Evolutionary conservation across 2,888 invertebrate species (phyloP).

Genomic region (Drosophila maculinotata): DNA sequence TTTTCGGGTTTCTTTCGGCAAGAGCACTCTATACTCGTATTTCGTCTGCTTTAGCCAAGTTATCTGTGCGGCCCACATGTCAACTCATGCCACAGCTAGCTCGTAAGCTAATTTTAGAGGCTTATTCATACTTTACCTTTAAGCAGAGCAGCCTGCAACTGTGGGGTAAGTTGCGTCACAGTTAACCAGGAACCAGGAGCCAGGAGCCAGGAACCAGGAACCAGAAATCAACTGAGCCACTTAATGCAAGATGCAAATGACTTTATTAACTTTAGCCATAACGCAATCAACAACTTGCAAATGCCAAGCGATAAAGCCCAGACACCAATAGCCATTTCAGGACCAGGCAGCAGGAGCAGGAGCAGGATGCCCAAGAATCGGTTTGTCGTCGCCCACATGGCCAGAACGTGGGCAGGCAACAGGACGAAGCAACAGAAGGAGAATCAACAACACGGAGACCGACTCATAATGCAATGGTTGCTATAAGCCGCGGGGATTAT

Average conservation of each 20-base stretch:
- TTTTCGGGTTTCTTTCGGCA: constrained; percentile 17
- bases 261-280: constrained; percentile 74
- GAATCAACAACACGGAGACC: constrained; percentile 7
- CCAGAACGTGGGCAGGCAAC: constrained; percentile 14
- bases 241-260: constrained; percentile 76
- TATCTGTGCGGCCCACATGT: constrained; percentile 31
- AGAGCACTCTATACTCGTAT: background rate
- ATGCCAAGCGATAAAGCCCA: constrained; percentile 51
- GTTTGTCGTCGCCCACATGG: constrained; percentile 26
- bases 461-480: constrained; percentile 36
- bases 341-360: background rate
- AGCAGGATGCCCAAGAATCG: constrained; percentile 4
- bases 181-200: constrained; percentile 24
- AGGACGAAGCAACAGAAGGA: constrained; percentile 4
- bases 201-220: too few species aligned
- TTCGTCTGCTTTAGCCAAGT: constrained; percentile 7
- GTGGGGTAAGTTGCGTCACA: background rate
- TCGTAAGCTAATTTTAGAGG: constrained; percentile 39
- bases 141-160: background rate
- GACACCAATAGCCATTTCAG: constrained; percentile 19
- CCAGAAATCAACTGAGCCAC: constrained; percentile 57
- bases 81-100: constrained; percentile 1
- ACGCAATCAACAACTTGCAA: constrained; percentile 73
- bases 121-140: constrained; percentile 22
- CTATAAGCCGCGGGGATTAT: constrained; percentile 65